phyloP scores from a whole-genome alignment of 1,140 invertebrate genomes.

The Cephus cinctus region DNA sequence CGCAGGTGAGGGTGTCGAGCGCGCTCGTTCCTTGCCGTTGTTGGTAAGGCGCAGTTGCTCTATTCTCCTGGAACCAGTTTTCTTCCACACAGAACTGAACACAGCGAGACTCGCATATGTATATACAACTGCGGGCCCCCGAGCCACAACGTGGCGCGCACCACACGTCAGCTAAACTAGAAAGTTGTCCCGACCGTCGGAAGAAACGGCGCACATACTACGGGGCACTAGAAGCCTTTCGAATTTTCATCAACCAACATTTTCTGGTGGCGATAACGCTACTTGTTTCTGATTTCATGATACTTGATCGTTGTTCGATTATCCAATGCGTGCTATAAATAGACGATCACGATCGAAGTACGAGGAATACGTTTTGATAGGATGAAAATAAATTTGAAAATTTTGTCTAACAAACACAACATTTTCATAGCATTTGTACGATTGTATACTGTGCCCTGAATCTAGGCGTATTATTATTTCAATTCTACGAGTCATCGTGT shows the following conservation, averaged over 20 bases:
- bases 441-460: no score
- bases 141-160: constrained; percentile 22
- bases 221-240: constrained; percentile 46
- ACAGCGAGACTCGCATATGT: not conserved
- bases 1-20: constrained; percentile 44
- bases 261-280: no score
- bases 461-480: no score
- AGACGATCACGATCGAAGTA: no score
- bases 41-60: constrained; percentile 45
- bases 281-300: no score
- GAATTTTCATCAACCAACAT: constrained; percentile 52
- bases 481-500: no score
- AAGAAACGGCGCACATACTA: constrained; percentile 38
- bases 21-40: constrained; percentile 28
- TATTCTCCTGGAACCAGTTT: constrained; percentile 57
- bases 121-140: constrained; percentile 2
- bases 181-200: constrained; percentile 52
- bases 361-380: no score
- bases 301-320: no score
- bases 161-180: constrained; percentile 51
- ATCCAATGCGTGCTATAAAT: no score
- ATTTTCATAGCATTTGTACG: no score
- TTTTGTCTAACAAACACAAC: no score
- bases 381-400: no score
- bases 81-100: constrained; percentile 39